Base-by-base conservation (phyloP, 1,140 invertebrate species). In the Brevipalpus yothersi region DNA sequence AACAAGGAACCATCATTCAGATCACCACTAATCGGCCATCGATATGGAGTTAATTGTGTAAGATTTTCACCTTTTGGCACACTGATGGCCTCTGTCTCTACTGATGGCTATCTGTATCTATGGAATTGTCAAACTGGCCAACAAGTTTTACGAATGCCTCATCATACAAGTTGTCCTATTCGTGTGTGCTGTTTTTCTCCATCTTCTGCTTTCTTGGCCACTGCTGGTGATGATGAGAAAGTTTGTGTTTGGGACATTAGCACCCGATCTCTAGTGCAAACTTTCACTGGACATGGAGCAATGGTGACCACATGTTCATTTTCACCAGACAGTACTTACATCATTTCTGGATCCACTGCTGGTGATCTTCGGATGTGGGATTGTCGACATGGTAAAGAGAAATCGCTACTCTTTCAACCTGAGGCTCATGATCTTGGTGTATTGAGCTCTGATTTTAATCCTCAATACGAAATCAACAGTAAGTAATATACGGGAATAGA, bases 381-480 rank as follows among this genome's bases (percentile, higher is more conserved):
- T 65, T 73, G 75, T 21, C 64, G 67, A 23, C 66, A 67, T 54
- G 72, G 69, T 15, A 70, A 72, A 64, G 70, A 68, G 0, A 72
- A 71, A 58, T 69, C 67, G 55, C 62, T 77, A 45, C 62, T 65
- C 41, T 72, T 75, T 11, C 64, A 74, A 63, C 75, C 78, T 58
- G 81, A 82, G 68, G 81, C 79, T 63, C 82, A 85, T 67, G 83
- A 86, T 68, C 70, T 85, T 58, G 82, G 82, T 10, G 78, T 86
- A 4, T 73, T 80, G 19, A 75, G 75, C 53, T 76, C 78, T 63
- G 80, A 82, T 64, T 79, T 84, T 66, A 71, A 70, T 74, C 76
- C 12, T 42, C 68, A 68, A 21, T 74, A 69, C 69, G 71, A 67
- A 58, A 49, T 65, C 39, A 63, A 65, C 41, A 54, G 65, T 65